Percentiles rank a stretch among this genome's conserved stretches.
Evolutionary conservation across 2,113 vertebrate genomes (phyloP).

Genomic region (Alectura lathami): DNA sequence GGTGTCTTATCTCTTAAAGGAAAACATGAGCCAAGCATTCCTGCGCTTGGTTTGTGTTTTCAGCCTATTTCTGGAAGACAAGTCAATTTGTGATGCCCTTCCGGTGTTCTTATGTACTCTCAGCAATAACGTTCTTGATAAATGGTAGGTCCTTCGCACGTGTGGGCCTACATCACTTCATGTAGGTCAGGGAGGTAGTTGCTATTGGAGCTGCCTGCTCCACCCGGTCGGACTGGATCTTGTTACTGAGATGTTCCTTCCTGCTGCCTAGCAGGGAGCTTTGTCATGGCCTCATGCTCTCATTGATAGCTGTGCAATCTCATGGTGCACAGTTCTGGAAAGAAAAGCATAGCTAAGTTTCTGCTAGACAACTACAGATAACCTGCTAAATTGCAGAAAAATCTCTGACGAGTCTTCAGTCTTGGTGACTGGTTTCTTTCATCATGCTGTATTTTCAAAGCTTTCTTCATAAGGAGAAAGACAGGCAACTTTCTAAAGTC

Average conservation of each 20-base stretch:
- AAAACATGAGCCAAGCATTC: background rate
- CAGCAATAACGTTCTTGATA: rapidly evolving
- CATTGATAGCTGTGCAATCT: background rate
- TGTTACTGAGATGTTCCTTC: background rate
- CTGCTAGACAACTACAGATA: background rate
- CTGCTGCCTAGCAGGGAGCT: background rate
- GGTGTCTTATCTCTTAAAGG: background rate
- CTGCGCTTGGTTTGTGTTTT: background rate
- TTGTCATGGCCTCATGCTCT: background rate
- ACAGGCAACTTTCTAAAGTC: background rate
- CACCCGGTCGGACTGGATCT: background rate
- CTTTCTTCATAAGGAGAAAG: background rate
- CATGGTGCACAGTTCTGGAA: background rate
- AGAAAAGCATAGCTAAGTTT: background rate
- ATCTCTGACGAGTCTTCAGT: background rate
- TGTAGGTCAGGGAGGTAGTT: background rate
- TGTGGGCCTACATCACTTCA: background rate
- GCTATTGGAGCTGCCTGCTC: background rate
- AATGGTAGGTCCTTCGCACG: background rate
- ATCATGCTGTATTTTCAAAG: background rate
- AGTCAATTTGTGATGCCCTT: background rate
- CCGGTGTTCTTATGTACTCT: background rate
- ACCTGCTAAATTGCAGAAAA: background rate
- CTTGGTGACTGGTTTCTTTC: background rate
- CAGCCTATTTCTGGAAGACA: background rate